phyloP scores from a whole-genome alignment of 35 echinoderm and acorn worm genomes.

The Acanthaster planci region DNA sequence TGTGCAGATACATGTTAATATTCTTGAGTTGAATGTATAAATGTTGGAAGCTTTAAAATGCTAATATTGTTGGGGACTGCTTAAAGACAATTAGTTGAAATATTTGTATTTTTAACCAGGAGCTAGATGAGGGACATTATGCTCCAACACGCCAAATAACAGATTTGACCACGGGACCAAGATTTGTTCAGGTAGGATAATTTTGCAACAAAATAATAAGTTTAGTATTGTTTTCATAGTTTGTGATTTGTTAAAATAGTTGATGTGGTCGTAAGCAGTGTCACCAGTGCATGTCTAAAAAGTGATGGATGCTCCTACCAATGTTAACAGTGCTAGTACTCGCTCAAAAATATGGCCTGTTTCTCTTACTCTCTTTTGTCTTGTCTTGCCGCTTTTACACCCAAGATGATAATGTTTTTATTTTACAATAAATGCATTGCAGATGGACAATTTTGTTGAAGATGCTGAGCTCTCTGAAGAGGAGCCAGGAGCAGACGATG shows the following conservation, averaged over 20 bases:
- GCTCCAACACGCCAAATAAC: neutral
- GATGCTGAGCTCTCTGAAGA: conserved; percentile 23
- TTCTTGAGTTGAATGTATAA: too few species aligned
- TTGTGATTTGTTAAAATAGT: too few species aligned
- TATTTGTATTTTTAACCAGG: neutral
- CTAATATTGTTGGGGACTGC: too few species aligned
- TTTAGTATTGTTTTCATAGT: neutral
- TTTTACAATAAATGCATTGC: neutral
- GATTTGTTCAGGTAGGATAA: conserved; percentile 23
- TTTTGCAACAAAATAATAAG: neutral
- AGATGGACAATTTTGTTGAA: conserved; percentile 75
- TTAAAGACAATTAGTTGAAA: neutral
- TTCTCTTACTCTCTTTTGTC: neutral
- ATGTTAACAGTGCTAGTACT: too few species aligned
- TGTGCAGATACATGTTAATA: too few species aligned
- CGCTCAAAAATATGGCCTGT: too few species aligned
- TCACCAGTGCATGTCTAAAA: too few species aligned
- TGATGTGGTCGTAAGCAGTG: too few species aligned
- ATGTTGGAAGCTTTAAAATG: too few species aligned
- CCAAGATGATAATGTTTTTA: neutral
- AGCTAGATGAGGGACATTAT: conserved; percentile 1
- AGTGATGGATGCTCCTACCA: too few species aligned
- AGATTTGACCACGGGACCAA: neutral
- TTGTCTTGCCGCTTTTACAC: neutral
- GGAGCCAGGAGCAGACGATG: neutral